Base-by-base conservation (phyloP, 2,888 invertebrate species). In the Acrobasis consociella region DNA sequence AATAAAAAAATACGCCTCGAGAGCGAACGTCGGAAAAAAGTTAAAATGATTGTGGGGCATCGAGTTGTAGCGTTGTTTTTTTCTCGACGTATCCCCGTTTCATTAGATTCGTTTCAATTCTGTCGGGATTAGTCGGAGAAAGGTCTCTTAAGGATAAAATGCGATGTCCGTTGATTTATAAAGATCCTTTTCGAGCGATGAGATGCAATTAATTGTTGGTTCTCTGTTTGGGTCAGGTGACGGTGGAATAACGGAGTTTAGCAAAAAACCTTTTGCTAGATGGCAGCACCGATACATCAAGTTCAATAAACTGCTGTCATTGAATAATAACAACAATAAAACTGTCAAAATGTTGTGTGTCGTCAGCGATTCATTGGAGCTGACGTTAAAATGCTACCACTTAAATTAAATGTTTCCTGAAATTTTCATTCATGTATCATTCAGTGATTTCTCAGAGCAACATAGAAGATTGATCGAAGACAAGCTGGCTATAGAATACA, bases 41-140 rank as follows among this genome's bases (percentile, higher is more conserved):
- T 89, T 86, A 83, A 89, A 89, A 87, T 88, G 89, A 87, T 90
- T 87, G 89, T 88, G 86, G 90, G 86, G 85, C 87, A 87, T 87
- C 87, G 81, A 79, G 85, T 81, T 81, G 83, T 76, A 68, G 80
- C 71, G 78, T 83, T 82, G 82, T 76, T 80, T 83, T 86, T 87
- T 82, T 84, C 72, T 78, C 74, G 69, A 80, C 78, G 82, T 83
- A 88, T 87, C 81, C 82, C 82, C 78, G 84, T 89, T 90, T 91
- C 89, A 89, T 91, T 91, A 90, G 90, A 89, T 88, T 83, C 88
- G 85, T 88, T 91, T 90, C 89, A 89, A 90, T 89, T 90, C 89
- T 80, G 86, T 81, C 81, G 86, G 90, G 89, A 90, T 91, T 90
- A 91, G 89, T 82, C 82, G 81, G 86, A 84, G 87, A 88, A 85